These are phyloP conservation scores for Nematolebias whitei DNA, from an alignment of 2,113 vertebrate genomes.

Conservation along the genomic window DNA sequence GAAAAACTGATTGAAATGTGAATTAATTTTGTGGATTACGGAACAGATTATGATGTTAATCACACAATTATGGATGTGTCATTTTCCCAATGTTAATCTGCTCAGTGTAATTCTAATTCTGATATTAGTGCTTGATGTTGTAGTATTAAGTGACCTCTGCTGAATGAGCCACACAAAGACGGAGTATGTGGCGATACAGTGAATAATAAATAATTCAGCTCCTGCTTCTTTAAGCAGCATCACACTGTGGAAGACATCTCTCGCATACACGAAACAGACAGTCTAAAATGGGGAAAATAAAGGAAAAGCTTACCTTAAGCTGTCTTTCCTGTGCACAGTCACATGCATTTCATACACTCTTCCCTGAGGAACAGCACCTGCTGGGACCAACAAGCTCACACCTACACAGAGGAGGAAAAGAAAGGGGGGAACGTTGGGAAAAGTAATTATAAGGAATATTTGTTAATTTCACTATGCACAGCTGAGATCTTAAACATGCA, in stretches of 20 bases:
- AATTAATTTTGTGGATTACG: conserved; percentile 41
- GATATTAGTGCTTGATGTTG: conserved; percentile 9
- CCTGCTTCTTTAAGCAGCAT: neutral
- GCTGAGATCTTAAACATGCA: conserved; percentile 44
- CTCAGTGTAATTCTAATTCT: conserved; percentile 22
- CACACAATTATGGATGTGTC: conserved; percentile 18
- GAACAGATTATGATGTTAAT: conserved; percentile 25
- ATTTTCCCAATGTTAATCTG: conserved; percentile 27
- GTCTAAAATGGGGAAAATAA: conserved; percentile 16
- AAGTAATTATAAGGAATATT: conserved; percentile 21
- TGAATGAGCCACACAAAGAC: conserved; percentile 24
- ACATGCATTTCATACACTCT: conserved; percentile 98
- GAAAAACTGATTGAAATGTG: neutral
- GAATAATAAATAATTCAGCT: conserved; percentile 10
- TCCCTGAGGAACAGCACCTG: conserved; percentile 94
- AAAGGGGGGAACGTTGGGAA: conserved; percentile 11
- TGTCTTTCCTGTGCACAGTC: conserved; percentile 97
- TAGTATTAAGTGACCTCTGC: conserved; percentile 18
- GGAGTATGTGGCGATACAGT: conserved; percentile 5
- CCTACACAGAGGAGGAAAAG: conserved; percentile 76
- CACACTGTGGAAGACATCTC: conserved; percentile 21
- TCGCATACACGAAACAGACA: neutral
- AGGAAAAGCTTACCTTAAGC: conserved; percentile 86
- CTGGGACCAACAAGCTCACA: conserved; percentile 96
- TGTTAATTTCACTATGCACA: conserved; percentile 33